A percentile compares a stretch with the other conserved stretches of the same genome.
Conservation (phyloP, 1,140 invertebrate species). For the Acromyrmex echinatior region DNA sequence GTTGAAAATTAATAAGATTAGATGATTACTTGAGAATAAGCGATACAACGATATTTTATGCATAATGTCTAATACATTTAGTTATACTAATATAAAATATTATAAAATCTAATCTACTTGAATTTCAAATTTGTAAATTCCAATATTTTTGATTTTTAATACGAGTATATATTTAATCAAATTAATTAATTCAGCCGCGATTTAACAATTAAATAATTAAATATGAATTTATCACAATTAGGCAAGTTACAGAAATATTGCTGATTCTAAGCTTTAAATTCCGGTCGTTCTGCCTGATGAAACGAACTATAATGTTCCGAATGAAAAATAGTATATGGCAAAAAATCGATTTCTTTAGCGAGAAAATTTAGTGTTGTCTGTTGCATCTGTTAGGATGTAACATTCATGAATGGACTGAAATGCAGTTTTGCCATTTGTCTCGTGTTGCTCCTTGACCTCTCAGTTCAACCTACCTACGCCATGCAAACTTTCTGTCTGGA, state of each 20-base stretch:
- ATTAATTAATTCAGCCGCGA: not conserved
- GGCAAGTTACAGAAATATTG: not conserved
- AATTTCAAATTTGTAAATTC: not conserved
- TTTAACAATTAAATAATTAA: not conserved
- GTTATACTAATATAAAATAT: not conserved
- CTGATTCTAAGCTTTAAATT: not conserved
- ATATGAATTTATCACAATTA: not conserved
- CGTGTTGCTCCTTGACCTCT: not conserved
- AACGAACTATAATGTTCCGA: not conserved
- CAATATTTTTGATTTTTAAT: not conserved
- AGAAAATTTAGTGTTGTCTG: not conserved
- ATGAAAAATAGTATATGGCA: not conserved
- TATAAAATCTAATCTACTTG: not conserved
- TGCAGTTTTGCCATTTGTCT: conserved; percentile 18
- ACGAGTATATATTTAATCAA: too few relatives aligned
- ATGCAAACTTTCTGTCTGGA: conserved; percentile 2
- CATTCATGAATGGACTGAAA: not conserved
- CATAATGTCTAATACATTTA: not conserved
- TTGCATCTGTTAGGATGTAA: not conserved
- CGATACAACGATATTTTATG: not conserved
- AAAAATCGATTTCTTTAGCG: not conserved
- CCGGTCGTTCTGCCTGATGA: too few relatives aligned
- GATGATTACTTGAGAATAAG: not conserved
- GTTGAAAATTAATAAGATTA: not conserved
- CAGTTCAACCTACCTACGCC: not conserved